Percentiles rank a stretch among this genome's conserved stretches.
Conservation (phyloP, 2,888 invertebrate genomes). For the Cephus rjabovi region DNA sequence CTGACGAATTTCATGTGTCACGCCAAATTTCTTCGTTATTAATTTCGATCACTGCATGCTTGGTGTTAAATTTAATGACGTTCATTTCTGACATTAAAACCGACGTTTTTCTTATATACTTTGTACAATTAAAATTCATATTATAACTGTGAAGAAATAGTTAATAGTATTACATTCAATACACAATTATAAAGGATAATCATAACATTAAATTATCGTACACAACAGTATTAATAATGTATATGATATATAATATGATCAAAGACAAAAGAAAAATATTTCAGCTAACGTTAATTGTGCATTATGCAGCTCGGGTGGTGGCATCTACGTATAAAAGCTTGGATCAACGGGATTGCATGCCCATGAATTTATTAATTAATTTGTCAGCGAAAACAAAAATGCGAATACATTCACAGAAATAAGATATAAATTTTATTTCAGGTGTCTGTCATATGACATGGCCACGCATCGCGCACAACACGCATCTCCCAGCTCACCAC, state of each 20-base stretch:
- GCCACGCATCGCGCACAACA: slow-evolving; percentile 72
- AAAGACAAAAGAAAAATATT: background rate
- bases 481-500: slow-evolving; percentile 66
- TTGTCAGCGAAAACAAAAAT: background rate
- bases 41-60: background rate
- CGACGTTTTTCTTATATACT: background rate
- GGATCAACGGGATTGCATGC: background rate
- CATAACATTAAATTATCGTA: background rate
- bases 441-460: slow-evolving; percentile 82
- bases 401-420: background rate
- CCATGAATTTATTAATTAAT: slow-evolving; percentile 13
- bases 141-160: background rate
- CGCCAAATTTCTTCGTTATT: background rate
- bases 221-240: background rate
- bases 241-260: background rate
- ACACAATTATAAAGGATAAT: background rate
- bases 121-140: background rate
- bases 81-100: background rate
- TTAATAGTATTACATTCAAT: background rate
- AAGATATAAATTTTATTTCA: slow-evolving; percentile 55
- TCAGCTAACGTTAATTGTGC: background rate
- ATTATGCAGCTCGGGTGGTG: background rate
- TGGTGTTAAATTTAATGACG: background rate
- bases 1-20: background rate
- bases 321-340: slow-evolving; percentile 4